phyloP scores from a whole-genome alignment of 2,797 vertebrate genomes.

The Ambastaia sidthimunki region DNA sequence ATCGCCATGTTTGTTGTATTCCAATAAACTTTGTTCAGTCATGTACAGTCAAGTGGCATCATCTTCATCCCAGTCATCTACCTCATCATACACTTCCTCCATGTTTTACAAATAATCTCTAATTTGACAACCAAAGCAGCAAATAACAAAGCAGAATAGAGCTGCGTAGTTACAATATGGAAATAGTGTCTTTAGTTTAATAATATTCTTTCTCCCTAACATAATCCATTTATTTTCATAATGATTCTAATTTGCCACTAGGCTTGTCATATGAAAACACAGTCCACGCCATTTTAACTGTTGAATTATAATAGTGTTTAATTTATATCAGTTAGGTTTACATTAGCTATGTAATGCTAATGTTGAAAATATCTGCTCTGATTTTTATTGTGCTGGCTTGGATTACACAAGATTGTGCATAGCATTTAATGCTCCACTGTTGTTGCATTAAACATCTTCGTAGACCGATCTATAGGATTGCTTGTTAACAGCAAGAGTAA shows the following conservation, averaged over 20 bases:
- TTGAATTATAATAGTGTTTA: neutral
- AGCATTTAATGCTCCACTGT: too few species aligned
- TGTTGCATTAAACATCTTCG: too few species aligned
- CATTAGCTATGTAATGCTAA: neutral
- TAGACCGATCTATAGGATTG: too few species aligned
- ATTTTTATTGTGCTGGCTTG: conserved; percentile 19
- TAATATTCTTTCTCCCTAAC: too few species aligned
- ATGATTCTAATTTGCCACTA: neutral
- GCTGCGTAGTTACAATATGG: too few species aligned
- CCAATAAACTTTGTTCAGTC: conserved; percentile 88
- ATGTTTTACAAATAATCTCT: conserved; percentile 64
- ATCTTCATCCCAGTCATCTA: conserved; percentile 84
- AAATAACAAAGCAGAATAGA: neutral
- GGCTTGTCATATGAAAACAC: neutral
- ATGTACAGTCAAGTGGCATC: conserved; percentile 82
- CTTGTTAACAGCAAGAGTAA: too few species aligned
- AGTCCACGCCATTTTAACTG: neutral
- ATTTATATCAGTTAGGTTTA: too few species aligned
- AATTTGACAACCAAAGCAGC: conserved; percentile 27
- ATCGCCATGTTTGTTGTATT: conserved; percentile 74
- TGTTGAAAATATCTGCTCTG: conserved; percentile 47
- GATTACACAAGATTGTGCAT: neutral
- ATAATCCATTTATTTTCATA: neutral
- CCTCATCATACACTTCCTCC: conserved; percentile 73
- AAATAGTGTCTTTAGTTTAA: too few species aligned